A percentile compares a stretch with the other conserved stretches of the same genome.
Evolutionary conservation across 1,140 invertebrate species (phyloP).

Genomic region (Cydia amplana): DNA sequence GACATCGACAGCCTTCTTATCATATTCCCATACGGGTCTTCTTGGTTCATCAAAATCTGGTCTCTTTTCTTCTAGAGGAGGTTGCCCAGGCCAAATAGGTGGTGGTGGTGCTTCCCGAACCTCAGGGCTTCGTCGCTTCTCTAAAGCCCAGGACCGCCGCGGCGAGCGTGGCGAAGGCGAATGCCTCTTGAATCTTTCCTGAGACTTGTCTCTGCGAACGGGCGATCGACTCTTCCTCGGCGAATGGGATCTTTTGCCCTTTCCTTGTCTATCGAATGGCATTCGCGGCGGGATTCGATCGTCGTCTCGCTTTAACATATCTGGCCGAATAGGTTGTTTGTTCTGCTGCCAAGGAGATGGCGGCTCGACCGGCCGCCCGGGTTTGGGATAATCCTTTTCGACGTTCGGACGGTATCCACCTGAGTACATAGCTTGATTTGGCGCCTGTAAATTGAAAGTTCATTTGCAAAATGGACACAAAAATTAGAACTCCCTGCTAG

Average conservation of each 20-base stretch:
- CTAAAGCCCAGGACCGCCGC: constrained; percentile 65
- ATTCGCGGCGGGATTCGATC: constrained; percentile 39
- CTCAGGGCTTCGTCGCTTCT: constrained; percentile 64
- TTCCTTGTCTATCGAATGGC: constrained; percentile 22
- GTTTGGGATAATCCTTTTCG: constrained; percentile 51
- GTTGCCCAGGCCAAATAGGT: constrained; percentile 59
- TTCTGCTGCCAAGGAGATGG: constrained; percentile 50
- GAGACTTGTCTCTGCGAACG: constrained; percentile 57
- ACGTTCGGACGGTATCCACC: constrained; percentile 58
- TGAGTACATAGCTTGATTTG: constrained; percentile 70
- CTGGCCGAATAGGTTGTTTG: constrained; percentile 39
- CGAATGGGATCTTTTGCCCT: constrained; percentile 41
- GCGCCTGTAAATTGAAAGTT: constrained; percentile 73
- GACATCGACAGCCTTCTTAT: constrained; percentile 1
- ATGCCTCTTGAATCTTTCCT: constrained; percentile 51
- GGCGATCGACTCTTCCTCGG: constrained; percentile 54
- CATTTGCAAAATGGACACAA: constrained; percentile 58
- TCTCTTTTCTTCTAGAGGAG: constrained; percentile 26
- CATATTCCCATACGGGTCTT: constrained; percentile 38
- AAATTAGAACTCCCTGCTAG: not conserved
- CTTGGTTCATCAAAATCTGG: constrained; percentile 35
- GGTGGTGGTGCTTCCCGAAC: constrained; percentile 57
- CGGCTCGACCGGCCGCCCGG: constrained; percentile 36
- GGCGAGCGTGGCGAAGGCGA: constrained; percentile 63
- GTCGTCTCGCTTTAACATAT: constrained; percentile 45